phyloP scores from a whole-genome alignment of 2,888 invertebrate species.

The Sminthurinus aureus region DNA sequence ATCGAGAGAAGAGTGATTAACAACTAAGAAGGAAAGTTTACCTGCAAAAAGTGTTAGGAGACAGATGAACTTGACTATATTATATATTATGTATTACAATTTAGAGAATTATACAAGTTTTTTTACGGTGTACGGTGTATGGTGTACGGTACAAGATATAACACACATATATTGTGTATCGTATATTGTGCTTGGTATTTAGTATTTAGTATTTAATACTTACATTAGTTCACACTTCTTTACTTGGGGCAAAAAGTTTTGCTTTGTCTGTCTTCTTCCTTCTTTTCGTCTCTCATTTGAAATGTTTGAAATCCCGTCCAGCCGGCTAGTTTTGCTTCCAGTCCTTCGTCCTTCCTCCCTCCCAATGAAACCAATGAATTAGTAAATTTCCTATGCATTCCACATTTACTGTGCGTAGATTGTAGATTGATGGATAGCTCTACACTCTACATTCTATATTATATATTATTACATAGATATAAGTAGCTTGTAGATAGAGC shows the following conservation, averaged over 20 bases:
- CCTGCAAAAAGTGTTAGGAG: background rate
- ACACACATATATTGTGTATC: no score
- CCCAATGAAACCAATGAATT: background rate
- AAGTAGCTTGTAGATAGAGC: background rate
- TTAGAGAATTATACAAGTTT: background rate
- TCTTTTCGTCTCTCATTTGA: no score
- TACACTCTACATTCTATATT: background rate
- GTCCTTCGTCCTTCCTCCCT: background rate
- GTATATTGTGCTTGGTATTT: no score
- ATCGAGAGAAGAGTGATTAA: background rate
- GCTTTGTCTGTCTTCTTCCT: background rate
- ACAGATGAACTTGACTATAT: background rate
- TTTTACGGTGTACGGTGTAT: background rate
- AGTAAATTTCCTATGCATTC: background rate
- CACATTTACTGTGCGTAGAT: background rate
- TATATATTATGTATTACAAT: no score
- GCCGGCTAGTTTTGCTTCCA: slow-evolving; percentile 27
- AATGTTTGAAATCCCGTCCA: slow-evolving; percentile 17
- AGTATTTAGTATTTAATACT: background rate
- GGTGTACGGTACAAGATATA: no score
- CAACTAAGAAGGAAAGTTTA: background rate
- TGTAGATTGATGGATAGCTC: background rate
- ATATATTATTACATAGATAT: no score
- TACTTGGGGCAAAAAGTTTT: background rate
- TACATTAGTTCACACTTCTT: slow-evolving; percentile 29